Evolutionary conservation across 2,888 invertebrate species (phyloP).

Genomic region (Arge pagana): DNA sequence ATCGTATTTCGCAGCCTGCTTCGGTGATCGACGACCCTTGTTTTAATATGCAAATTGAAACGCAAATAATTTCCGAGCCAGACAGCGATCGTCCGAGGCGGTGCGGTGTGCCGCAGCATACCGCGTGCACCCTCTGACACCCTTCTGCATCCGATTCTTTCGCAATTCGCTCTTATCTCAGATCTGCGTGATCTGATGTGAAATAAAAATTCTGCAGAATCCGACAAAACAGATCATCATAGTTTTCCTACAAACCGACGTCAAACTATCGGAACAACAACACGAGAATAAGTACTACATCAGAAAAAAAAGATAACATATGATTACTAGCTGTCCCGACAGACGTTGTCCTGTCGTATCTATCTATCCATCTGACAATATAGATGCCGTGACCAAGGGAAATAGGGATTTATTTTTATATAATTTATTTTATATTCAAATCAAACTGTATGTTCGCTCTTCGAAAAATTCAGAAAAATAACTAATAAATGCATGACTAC

Average conservation of each 20-base stretch:
- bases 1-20: slow-evolving; percentile 50
- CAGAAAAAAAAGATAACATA: too few relatives aligned
- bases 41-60: slow-evolving; percentile 57
- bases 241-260: neutral
- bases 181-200: neutral
- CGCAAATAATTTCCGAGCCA: slow-evolving; percentile 46
- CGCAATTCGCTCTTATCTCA: neutral
- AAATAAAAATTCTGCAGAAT: neutral
- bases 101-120: slow-evolving; percentile 8
- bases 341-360: too few relatives aligned
- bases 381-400: too few relatives aligned
- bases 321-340: too few relatives aligned
- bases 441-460: too few relatives aligned
- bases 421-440: too few relatives aligned
- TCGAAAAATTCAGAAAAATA: too few relatives aligned
- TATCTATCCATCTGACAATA: too few relatives aligned
- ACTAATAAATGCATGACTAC: too few relatives aligned
- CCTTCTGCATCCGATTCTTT: slow-evolving; percentile 3
- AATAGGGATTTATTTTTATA: too few relatives aligned
- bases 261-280: neutral
- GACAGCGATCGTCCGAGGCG: slow-evolving; percentile 5
- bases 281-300: slow-evolving; percentile 25
- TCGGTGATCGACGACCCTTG: slow-evolving; percentile 46
- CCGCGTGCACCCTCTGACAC: slow-evolving; percentile 27
- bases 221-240: neutral